Conservation (phyloP, 2,888 invertebrate species). For the Corbicula japonica region DNA sequence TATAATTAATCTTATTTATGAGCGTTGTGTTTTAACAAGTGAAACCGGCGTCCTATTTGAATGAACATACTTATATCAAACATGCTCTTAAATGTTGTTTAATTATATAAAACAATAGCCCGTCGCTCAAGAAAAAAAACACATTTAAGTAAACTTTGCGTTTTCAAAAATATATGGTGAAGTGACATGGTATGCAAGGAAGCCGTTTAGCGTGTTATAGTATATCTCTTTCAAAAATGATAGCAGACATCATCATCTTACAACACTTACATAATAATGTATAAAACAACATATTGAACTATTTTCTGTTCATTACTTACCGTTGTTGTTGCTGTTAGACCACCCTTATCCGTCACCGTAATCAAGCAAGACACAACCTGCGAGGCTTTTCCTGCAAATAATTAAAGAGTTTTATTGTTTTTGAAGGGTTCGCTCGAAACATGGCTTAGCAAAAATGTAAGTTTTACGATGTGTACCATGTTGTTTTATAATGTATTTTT, state of each 20-base stretch:
- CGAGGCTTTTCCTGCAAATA: conserved; percentile 23
- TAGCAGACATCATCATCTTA: background rate
- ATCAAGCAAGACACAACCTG: conserved; percentile 41
- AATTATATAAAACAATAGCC: background rate
- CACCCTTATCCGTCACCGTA: conserved; percentile 59
- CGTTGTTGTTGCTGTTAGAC: conserved; percentile 51
- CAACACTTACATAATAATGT: background rate
- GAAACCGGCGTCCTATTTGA: background rate
- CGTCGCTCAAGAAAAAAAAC: background rate
- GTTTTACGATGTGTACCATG: too few species aligned
- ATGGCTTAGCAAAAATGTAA: background rate
- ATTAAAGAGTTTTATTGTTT: background rate
- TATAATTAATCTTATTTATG: conserved; percentile 13
- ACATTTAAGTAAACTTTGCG: background rate
- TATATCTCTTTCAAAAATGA: background rate
- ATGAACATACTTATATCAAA: background rate
- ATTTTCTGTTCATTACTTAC: conserved; percentile 21
- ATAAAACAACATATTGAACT: background rate
- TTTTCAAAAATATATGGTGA: background rate
- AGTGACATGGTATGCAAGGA: background rate
- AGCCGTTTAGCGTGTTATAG: background rate
- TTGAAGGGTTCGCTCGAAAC: background rate
- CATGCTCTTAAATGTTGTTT: background rate
- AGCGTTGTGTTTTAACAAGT: too few species aligned
- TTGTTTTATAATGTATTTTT: too few species aligned